Evolutionary conservation across 1,140 invertebrate species (phyloP), one percentile per base, ranked within the genome.

Genomic region (Brachionus rubens): DNA sequence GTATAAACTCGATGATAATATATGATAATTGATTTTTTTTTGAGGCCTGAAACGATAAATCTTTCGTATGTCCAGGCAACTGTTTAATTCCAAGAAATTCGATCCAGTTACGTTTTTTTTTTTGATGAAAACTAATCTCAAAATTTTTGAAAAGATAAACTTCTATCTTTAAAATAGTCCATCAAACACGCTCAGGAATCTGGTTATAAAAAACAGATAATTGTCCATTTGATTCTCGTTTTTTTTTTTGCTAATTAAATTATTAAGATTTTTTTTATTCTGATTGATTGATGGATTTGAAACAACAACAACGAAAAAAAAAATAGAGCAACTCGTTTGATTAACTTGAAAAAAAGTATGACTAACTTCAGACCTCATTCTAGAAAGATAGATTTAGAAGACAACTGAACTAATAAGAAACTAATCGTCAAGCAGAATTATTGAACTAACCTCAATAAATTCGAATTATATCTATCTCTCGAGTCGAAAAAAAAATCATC

Each of bases 341-440:
- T 43, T 43, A 65, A 65, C 21, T 43, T 43, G 43, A 16, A 16
- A 12, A 65, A 65, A 65, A 46, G 36, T 65, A 30, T 65, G 59
- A 65, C 59, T 65, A n/a, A 7, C n/a, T 46, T 3, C 14, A 7
- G n/a, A 10, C 3, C 14, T 14, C 3, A 46, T 7, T 14, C 5
- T 14, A 46, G 14, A 46, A 4, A 46, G 2, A 46, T 14, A 46
- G 19, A 46, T 14, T 21, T 65, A 21, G 36, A 43, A 65, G 59
- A 65, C 59, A 65, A 65, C 59, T 65, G 59, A 65, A 65, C 41
- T 65, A 65, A 65, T 65, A 65, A 43, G 30, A 65, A 65, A 40
- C 59, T 65, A 65, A 65, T 65, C 59, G 59, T 65, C 59, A 65
- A 43, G 54, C 26, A 59, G 54, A 59, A 59, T 59, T 36, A 59